These are phyloP conservation scores for Enteromius anoplus DNA, from an alignment of 2,797 vertebrate genomes.

Conservation along the genomic window DNA sequence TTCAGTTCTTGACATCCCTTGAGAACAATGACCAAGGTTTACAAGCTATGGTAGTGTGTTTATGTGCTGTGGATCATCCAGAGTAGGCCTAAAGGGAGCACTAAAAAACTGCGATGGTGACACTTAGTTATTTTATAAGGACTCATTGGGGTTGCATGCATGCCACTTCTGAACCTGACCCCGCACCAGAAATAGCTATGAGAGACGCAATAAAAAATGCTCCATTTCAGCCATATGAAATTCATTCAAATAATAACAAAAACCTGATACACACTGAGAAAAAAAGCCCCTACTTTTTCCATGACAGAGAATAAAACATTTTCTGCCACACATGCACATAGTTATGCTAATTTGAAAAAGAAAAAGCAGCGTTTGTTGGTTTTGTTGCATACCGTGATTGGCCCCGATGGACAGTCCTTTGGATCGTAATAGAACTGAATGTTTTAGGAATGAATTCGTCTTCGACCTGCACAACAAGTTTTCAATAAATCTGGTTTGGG, in stretches of 20 bases:
- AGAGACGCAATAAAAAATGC: conserved; percentile 39
- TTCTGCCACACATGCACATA: conserved; percentile 33
- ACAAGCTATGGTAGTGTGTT: conserved; percentile 39
- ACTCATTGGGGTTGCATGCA: conserved; percentile 18
- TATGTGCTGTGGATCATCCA: conserved; percentile 37
- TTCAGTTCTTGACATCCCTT: background rate
- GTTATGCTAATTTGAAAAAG: conserved; percentile 25
- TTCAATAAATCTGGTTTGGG: background rate
- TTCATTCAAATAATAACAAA: conserved; percentile 52
- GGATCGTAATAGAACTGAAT: background rate
- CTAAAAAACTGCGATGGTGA: conserved; percentile 34
- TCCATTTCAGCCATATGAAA: conserved; percentile 56
- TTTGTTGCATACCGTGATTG: conserved; percentile 10
- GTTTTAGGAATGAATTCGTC: background rate
- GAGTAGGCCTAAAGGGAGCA: conserved; percentile 20
- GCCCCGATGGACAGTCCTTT: background rate
- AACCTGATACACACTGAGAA: conserved; percentile 50
- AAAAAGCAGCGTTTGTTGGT: background rate
- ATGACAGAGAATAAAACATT: conserved; percentile 27
- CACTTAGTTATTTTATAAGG: conserved; percentile 44
- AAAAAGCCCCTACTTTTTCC: conserved; percentile 37
- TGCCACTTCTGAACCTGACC: conserved; percentile 45
- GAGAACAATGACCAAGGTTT: conserved; percentile 14
- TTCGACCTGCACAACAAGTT: background rate
- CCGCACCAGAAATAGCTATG: conserved; percentile 35